These are phyloP conservation scores for Morpho helenor DNA, from an alignment of 2,888 invertebrate species.

Conservation along the genomic window DNA sequence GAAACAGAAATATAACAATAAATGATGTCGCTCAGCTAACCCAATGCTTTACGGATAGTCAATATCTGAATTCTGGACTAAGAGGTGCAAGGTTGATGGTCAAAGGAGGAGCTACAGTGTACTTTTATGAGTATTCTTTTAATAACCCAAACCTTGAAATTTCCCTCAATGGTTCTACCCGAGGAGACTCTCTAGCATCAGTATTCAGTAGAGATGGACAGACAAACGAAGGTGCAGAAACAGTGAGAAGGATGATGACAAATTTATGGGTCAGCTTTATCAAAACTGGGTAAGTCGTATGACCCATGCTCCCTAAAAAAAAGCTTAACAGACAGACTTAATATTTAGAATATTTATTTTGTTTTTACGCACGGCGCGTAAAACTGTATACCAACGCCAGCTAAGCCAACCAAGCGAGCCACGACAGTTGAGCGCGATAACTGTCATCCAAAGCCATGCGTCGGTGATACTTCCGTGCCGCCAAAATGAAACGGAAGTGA, in stretches of 20 bases:
- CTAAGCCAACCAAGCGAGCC: no score
- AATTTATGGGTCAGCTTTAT: slow-evolving; percentile 69
- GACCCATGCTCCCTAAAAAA: no score
- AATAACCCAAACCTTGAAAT: slow-evolving; percentile 44
- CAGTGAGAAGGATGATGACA: slow-evolving; percentile 39
- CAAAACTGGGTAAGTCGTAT: slow-evolving; percentile 64
- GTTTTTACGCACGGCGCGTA: not conserved
- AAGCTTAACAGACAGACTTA: no score
- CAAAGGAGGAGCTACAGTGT: slow-evolving; percentile 61
- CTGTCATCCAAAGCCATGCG: no score
- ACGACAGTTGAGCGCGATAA: no score
- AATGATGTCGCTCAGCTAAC: slow-evolving; percentile 37
- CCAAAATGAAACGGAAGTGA: no score
- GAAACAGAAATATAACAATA: slow-evolving; percentile 35
- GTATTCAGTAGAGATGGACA: slow-evolving; percentile 53
- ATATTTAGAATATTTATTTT: not conserved
- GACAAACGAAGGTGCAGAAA: slow-evolving; percentile 29
- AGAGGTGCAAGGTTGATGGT: slow-evolving; percentile 47
- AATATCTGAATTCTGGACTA: slow-evolving; percentile 49
- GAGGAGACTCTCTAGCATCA: slow-evolving; percentile 77
- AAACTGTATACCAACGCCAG: no score
- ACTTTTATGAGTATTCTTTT: slow-evolving; percentile 73
- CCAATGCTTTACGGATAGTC: slow-evolving; percentile 49
- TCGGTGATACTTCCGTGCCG: no score
- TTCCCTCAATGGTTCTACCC: slow-evolving; percentile 66